Conservation (phyloP, 2,113 vertebrate genomes). For the Xiphias gladius region DNA sequence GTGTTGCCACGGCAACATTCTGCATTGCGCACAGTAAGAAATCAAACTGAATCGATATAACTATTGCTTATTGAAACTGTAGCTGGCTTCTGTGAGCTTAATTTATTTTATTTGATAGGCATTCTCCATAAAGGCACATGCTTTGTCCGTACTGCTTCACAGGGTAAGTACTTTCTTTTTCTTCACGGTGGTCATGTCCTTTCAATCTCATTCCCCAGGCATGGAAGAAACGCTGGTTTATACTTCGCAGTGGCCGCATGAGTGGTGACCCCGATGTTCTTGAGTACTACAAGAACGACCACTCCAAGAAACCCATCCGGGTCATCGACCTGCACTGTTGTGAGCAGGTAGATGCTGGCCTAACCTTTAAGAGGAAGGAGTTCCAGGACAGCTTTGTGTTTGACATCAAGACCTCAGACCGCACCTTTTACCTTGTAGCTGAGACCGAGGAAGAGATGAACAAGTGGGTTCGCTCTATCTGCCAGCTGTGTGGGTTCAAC, state of each 20-base stretch:
- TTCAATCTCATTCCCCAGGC: slow-evolving; percentile 83
- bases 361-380: slow-evolving; percentile 98
- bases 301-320: slow-evolving; percentile 95
- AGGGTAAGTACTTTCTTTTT: neutral
- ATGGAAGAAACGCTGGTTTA: slow-evolving; percentile 99
- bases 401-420: slow-evolving; percentile 96
- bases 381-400: slow-evolving; percentile 99
- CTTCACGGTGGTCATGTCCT: neutral
- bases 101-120: too few species aligned
- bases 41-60: neutral
- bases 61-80: neutral
- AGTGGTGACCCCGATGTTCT: slow-evolving; percentile 97
- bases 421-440: slow-evolving; percentile 98
- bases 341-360: slow-evolving; percentile 95
- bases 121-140: too few species aligned
- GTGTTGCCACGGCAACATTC: slow-evolving; percentile 14
- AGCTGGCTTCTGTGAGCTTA: neutral
- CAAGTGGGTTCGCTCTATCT: slow-evolving; percentile 98
- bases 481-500: slow-evolving; percentile 99
- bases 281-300: slow-evolving; percentile 99
- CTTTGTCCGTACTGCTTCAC: neutral
- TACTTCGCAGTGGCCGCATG: slow-evolving; percentile 97
- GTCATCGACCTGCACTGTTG: slow-evolving; percentile 98
- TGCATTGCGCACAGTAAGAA: neutral
- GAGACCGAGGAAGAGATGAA: slow-evolving; percentile 99